Base-by-base conservation (phyloP, 2,113 vertebrate genomes). In the Osmerus mordax region DNA sequence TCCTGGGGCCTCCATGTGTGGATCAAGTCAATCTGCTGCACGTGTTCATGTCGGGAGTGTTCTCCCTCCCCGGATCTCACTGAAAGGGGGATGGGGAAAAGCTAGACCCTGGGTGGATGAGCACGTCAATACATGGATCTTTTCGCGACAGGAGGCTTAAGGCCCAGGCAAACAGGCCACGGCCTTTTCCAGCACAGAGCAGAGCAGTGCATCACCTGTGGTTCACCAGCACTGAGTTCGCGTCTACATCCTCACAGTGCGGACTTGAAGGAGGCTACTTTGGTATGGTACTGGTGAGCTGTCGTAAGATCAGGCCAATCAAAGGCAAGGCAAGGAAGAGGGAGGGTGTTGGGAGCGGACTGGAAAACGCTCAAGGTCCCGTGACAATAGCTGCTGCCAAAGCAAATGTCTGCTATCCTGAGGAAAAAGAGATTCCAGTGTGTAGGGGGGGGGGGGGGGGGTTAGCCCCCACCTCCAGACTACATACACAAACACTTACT, bases 331-430 rank as follows among this genome's bases (percentile, higher is more conserved):
- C 69, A 65, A 81, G 83, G 81, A 67, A 53, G 85, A 73, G 81
- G 71, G 23, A 84, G 75, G 83, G 78, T 85, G 54, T 23, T 72
- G 65, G 68, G 2, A 1, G 71, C 82, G 87, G 77, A 60, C 3
- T 71, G 86, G 83, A 89, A 89, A 82, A 78, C 19, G 79, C 72
- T 69, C 77, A 84, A 65, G 73, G 82, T 92, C 91, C 88, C 88
- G 75, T 76, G 89, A 90, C 90, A 92, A 88, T 71, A 71, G 87
- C 86, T 79, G 78, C 75, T 81, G 92, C 91, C 91, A 93, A 92
- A 91, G 85, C 87, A 92, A 95, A 93, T 81, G 87, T 89, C 88
- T 92, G 85, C 85, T 89, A 78, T 91, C 88, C 72, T 47, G 74
- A 71, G 81, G 52, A 81, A 90, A 89, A 85, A 81, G 78, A 62